Conservation (phyloP, 1,140 invertebrate species). For the Lethocerus indicus region DNA sequence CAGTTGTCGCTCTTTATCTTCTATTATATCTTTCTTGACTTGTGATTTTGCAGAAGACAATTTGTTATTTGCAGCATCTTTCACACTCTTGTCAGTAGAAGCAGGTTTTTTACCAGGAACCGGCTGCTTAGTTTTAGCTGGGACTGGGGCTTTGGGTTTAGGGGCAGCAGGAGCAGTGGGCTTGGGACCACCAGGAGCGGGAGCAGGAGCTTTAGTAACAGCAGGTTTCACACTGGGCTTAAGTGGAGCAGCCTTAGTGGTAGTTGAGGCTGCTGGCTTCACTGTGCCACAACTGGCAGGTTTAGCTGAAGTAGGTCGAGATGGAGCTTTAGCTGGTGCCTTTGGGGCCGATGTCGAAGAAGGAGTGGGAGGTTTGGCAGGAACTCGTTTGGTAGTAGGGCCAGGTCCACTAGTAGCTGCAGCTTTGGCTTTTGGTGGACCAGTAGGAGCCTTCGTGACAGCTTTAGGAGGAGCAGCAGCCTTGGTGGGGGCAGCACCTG, state of each 20-base stretch:
- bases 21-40: constrained; percentile 4
- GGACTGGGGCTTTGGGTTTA: background rate
- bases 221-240: background rate
- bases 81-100: constrained; percentile 9
- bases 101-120: constrained; percentile 9
- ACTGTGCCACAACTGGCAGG: background rate
- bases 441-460: background rate
- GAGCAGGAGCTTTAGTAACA: background rate
- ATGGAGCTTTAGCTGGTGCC: background rate
- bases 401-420: background rate
- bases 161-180: background rate
- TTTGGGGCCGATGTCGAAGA: background rate
- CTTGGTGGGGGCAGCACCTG: background rate
- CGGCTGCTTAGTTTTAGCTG: background rate
- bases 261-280: background rate
- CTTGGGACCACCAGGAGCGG: background rate
- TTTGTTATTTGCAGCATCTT: constrained; percentile 11
- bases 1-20: background rate
- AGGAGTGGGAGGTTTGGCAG: background rate
- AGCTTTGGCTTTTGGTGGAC: background rate
- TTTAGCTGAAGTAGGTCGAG: background rate
- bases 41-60: constrained; percentile 1
- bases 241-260: background rate
- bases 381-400: background rate
- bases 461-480: background rate